Conservation (phyloP, 2,113 vertebrate species). For the Sylvicapra grimmia region DNA sequence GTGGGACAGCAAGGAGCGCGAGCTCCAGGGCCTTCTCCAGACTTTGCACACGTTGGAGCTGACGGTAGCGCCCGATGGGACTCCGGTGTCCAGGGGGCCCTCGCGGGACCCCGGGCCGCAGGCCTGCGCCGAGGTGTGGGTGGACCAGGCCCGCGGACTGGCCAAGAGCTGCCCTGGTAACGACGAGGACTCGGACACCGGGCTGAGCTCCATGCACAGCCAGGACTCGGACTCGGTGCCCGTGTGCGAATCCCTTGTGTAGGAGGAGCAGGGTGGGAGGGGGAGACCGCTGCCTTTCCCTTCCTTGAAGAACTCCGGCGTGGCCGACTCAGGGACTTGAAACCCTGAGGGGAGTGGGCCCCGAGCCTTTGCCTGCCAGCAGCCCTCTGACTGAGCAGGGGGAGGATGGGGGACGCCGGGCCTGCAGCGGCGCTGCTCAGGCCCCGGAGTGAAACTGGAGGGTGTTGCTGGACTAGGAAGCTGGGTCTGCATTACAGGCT, state of each 20-base stretch:
- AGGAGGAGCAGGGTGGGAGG: slow-evolving; percentile 36
- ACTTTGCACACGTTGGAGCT: slow-evolving; percentile 82
- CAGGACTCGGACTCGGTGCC: slow-evolving; percentile 92
- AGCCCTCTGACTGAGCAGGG: fast-evolving
- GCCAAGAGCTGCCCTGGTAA: slow-evolving; percentile 81
- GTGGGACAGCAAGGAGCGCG: slow-evolving; percentile 83
- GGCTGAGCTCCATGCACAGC: slow-evolving; percentile 96
- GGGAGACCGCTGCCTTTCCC: background rate
- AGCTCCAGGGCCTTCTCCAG: slow-evolving; percentile 86
- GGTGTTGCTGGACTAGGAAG: background rate
- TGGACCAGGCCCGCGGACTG: slow-evolving; percentile 84
- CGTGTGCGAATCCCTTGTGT: slow-evolving; percentile 92
- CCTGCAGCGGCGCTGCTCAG: background rate
- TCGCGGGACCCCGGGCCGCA: slow-evolving; percentile 68
- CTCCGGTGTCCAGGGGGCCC: slow-evolving; percentile 48
- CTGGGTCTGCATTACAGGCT: background rate
- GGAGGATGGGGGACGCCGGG: background rate
- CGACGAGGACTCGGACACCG: slow-evolving; percentile 96
- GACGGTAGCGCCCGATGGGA: slow-evolving; percentile 52
- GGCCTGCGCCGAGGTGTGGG: slow-evolving; percentile 75
- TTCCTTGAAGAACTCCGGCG: background rate
- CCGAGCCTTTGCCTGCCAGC: background rate
- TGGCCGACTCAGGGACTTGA: background rate
- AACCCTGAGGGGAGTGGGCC: background rate
- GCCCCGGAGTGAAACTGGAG: background rate